Evolutionary conservation across 2,113 vertebrate genomes (phyloP).

Genomic region (Struthidea cinerea): DNA sequence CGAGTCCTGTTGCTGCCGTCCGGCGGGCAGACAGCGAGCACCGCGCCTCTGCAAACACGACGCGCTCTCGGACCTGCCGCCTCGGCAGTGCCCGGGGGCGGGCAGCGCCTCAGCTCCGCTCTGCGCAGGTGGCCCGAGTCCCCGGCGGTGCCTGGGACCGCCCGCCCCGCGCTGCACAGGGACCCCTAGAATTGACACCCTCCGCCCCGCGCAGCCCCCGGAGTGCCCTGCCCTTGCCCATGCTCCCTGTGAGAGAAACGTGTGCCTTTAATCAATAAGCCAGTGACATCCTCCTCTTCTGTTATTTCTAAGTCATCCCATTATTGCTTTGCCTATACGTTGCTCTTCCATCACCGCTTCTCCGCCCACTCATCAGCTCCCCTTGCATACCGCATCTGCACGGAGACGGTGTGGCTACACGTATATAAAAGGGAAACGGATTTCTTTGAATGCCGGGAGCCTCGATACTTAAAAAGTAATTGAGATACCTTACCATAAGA

Average conservation of each 20-base stretch:
- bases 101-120: neutral
- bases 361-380: neutral
- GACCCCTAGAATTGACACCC: rapidly evolving
- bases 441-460: neutral
- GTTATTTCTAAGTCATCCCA: neutral
- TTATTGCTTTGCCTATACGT: rapidly evolving
- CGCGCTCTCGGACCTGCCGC: neutral
- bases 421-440: rapidly evolving
- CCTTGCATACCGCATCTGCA: rapidly evolving
- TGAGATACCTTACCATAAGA: neutral
- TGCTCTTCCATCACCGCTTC: neutral
- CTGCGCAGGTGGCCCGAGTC: neutral
- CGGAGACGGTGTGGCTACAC: too few species aligned
- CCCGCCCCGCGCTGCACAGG: neutral
- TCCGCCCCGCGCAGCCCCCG: neutral
- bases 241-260: neutral
- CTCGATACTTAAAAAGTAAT: neutral
- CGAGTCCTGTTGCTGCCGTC: neutral
- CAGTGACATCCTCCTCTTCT: neutral
- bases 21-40: neutral
- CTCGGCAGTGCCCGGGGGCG: neutral
- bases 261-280: neutral
- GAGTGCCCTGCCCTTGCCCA: neutral
- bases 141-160: neutral
- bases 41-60: neutral